phyloP scores from a whole-genome alignment of 2,797 vertebrate genomes.

The Tympanoctomys barrerae region DNA sequence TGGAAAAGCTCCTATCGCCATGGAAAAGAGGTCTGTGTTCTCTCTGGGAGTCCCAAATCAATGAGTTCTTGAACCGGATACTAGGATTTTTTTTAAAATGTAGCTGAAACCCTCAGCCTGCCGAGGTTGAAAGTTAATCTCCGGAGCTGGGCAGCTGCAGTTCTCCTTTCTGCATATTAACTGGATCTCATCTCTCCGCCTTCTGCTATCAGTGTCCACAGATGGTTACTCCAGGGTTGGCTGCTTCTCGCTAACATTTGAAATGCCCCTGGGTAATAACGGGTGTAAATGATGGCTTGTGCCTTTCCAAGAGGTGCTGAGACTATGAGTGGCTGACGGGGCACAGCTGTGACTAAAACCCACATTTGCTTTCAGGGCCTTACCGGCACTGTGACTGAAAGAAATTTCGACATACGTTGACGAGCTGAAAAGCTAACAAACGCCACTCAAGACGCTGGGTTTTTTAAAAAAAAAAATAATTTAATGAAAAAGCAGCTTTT shows the following conservation, averaged over 20 bases:
- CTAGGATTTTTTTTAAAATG: not conserved
- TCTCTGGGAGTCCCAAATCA: slow-evolving; percentile 29
- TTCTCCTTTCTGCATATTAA: slow-evolving; percentile 67
- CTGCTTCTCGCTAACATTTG: slow-evolving; percentile 78
- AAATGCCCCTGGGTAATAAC: slow-evolving; percentile 81
- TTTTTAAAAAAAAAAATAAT: not conserved
- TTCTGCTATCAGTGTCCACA: slow-evolving; percentile 73
- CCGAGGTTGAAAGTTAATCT: slow-evolving; percentile 51
- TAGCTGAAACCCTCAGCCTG: not conserved
- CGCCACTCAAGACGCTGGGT: slow-evolving; percentile 1
- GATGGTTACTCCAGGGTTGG: slow-evolving; percentile 79
- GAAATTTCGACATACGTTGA: slow-evolving; percentile 38
- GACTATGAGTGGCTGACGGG: slow-evolving; percentile 4
- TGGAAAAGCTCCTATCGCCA: slow-evolving; percentile 13
- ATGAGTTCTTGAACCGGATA: slow-evolving; percentile 5
- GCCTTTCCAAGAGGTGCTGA: slow-evolving; percentile 56
- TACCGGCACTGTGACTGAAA: slow-evolving; percentile 16
- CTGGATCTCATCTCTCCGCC: slow-evolving; percentile 68
- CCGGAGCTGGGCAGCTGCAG: slow-evolving; percentile 56
- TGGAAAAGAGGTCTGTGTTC: not conserved
- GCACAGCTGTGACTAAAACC: slow-evolving; percentile 50
- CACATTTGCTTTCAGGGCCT: not conserved
- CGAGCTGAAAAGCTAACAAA: slow-evolving; percentile 14
- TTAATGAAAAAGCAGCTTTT: slow-evolving; percentile 36
- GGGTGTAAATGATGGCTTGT: slow-evolving; percentile 70